Evolutionary conservation across 2,113 vertebrate species (phyloP).

Genomic region (Corydoras maculifer): DNA sequence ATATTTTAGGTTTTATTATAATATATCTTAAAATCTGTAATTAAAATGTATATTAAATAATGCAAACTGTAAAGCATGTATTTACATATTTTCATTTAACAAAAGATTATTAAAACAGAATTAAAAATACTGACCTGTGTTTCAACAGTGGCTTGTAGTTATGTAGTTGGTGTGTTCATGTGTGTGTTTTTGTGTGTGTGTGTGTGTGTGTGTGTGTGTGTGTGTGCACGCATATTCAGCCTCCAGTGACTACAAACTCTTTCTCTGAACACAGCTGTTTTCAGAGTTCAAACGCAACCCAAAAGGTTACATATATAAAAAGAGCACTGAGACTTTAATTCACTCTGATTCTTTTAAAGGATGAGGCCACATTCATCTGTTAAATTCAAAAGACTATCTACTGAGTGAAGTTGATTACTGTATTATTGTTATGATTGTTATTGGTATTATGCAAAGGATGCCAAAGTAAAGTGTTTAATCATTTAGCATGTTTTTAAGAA

Average conservation of each 20-base stretch:
- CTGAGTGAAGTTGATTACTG: constrained; percentile 10
- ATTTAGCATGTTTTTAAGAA: constrained; percentile 56
- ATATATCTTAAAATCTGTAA: no score
- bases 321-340: constrained; percentile 26
- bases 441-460: constrained; percentile 43
- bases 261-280: constrained; percentile 40
- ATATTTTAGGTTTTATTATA: no score
- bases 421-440: constrained; percentile 25
- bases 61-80: no score
- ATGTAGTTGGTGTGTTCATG: constrained; percentile 17
- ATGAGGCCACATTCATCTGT: neutral
- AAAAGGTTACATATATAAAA: constrained; percentile 36
- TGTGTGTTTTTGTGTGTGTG: constrained; percentile 29
- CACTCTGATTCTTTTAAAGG: constrained; percentile 2
- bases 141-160: no score
- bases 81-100: no score
- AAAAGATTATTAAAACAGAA: no score
- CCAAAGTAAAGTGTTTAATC: constrained; percentile 40
- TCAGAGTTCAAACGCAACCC: constrained; percentile 30
- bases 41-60: no score
- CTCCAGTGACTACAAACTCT: constrained; percentile 34
- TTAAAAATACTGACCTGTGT: no score
- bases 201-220: constrained; percentile 12
- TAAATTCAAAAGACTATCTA: constrained; percentile 26
- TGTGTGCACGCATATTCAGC: constrained; percentile 1